phyloP scores from a whole-genome alignment of 1,140 invertebrate genomes.

The Trichomalopsis sarcophagae region DNA sequence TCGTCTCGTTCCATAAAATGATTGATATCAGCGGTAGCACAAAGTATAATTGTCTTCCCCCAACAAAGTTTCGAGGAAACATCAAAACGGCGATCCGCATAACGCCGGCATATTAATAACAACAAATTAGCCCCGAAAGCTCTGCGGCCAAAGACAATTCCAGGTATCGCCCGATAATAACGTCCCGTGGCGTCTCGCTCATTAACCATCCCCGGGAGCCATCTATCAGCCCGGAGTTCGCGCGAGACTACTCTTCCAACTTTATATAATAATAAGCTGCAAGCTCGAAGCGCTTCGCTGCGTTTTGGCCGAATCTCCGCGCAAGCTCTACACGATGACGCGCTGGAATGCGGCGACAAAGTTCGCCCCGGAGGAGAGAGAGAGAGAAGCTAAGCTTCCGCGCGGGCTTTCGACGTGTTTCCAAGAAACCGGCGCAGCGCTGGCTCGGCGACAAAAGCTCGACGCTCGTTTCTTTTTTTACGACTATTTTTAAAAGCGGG shows the following conservation, averaged over 20 bases:
- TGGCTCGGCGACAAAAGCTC: constrained; percentile 18
- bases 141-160: constrained; percentile 9
- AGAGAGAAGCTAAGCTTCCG: background rate
- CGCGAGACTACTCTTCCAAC: background rate
- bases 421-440: background rate
- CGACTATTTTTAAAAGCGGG: constrained; percentile 5
- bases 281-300: background rate
- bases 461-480: background rate
- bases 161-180: constrained; percentile 24
- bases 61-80: too few species aligned
- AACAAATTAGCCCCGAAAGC: background rate
- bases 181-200: constrained; percentile 29
- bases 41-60: too few species aligned
- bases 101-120: background rate
- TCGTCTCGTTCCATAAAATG: too few species aligned
- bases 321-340: constrained; percentile 5
- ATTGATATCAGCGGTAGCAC: too few species aligned
- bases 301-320: background rate
- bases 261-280: background rate
- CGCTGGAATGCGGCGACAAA: background rate
- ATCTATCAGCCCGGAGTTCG: constrained; percentile 20
- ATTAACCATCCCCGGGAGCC: constrained; percentile 19
- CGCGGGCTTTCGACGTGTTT: background rate
- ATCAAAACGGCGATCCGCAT: background rate
- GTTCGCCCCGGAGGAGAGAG: background rate